Base-by-base conservation (phyloP, 1,140 invertebrate species). In the Pseudoatta argentina region DNA sequence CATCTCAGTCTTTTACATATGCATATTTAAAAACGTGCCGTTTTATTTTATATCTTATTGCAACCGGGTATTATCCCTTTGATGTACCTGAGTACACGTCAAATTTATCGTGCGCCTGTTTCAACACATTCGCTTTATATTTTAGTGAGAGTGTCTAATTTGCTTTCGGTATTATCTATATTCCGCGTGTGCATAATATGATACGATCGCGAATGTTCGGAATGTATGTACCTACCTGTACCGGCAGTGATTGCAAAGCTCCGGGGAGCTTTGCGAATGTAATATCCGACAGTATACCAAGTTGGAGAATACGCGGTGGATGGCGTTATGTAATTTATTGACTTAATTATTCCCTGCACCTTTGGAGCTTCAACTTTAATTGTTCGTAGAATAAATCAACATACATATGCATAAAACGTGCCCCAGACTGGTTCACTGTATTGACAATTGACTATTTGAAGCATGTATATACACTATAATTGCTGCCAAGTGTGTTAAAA, bases 281-380 rank as follows among this genome's bases (percentile, higher is more conserved):
- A 83, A 83, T 83, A 83, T 83, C 69, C 67, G 69, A 83, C 69
- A 34, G 67, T 83, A 61, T 51, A 83, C 79, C 39, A 51, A 83
- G 79, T 83, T 83, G 69, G 64, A 81, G 64, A 81, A 81, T 83
- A 73, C 69, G 55, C 55, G 69, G 53, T 75, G 24, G 55, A 39
- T 72, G 69, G 39, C 67, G 67, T 48, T 75, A 83, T 63, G 79
- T 73, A 83, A 83, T 83, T 83, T 83, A 83, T 83, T 83, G 79
- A 83, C 79, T 83, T 83, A 83, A 83, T 83, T 83, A 83, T 83
- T 83, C 79, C 16, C 55, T n/a, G 79, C 55, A 30, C 79, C 79
- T 73, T 83, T 73, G 67, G 66, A 57, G 67, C 14, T 55, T 73
- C 67, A 75, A 75, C 55, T 83, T 83, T 83, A 83, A 83, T 83